Percentiles rank a stretch among this genome's conserved stretches.
Evolutionary conservation across 2,797 vertebrate species (phyloP).

Genomic region (Euthynnus affinis): DNA sequence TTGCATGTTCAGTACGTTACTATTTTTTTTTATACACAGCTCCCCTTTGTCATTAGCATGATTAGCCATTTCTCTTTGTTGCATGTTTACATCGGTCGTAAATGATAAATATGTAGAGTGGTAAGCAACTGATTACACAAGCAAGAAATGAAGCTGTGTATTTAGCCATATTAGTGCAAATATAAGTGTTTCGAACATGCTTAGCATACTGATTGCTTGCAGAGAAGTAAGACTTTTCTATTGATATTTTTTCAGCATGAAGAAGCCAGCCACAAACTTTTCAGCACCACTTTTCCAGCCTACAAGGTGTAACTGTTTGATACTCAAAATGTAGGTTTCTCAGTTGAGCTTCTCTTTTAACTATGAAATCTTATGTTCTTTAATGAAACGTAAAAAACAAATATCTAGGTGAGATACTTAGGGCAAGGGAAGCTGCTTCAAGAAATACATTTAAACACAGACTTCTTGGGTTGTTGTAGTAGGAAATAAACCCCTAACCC

Average conservation of each 20-base stretch:
- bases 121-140: background rate
- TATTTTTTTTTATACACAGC: background rate
- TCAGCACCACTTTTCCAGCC: background rate
- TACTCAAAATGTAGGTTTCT: background rate
- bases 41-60: background rate
- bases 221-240: background rate
- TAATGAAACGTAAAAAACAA: background rate
- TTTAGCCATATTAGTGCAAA: too few species aligned
- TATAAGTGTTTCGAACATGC: background rate
- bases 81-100: too few species aligned
- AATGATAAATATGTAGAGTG: too few species aligned
- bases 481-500: slow-evolving; percentile 8
- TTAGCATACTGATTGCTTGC: background rate
- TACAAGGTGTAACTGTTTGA: too few species aligned
- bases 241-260: background rate
- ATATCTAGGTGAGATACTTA: background rate
- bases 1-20: background rate
- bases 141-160: background rate
- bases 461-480: background rate
- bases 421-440: background rate
- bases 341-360: background rate
- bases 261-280: background rate
- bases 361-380: background rate
- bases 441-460: slow-evolving; percentile 23
- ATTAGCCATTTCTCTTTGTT: too few species aligned